Percentiles rank a stretch among this genome's conserved stretches.
Conservation (phyloP, 2,888 invertebrate species). For the Helicoverpa assulta region DNA sequence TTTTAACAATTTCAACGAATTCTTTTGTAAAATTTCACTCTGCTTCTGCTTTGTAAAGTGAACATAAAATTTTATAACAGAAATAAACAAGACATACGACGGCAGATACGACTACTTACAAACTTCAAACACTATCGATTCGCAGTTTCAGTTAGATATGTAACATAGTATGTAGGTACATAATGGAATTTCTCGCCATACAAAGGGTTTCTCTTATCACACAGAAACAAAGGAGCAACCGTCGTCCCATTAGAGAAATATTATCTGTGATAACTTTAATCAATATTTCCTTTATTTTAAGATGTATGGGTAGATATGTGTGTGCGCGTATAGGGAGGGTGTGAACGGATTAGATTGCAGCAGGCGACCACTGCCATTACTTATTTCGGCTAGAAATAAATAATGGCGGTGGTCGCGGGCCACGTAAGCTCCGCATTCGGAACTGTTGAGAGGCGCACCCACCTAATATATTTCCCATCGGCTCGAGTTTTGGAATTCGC, state of each 20-base stretch:
- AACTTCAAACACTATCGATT: conserved; percentile 6
- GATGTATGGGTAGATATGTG: conserved; percentile 19
- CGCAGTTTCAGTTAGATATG: conserved; percentile 14
- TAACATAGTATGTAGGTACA: conserved; percentile 10
- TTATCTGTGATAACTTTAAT: conserved; percentile 21
- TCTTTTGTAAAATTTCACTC: too few relatives aligned
- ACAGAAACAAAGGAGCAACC: conserved; percentile 28
- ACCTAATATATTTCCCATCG: conserved; percentile 61
- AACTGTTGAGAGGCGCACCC: conserved; percentile 48
- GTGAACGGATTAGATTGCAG: conserved; percentile 47
- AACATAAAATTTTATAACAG: not conserved
- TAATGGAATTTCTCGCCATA: conserved; percentile 14
- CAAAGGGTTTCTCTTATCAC: conserved; percentile 24
- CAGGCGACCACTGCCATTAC: conserved; percentile 46
- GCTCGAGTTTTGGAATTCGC: conserved; percentile 59
- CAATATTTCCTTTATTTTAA: conserved; percentile 41
- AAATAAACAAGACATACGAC: not conserved
- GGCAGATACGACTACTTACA: not conserved
- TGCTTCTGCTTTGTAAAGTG: too few relatives aligned
- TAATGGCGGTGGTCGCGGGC: not conserved
- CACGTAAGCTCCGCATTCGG: conserved; percentile 33
- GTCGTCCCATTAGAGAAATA: conserved; percentile 11
- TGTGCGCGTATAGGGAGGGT: conserved; percentile 27
- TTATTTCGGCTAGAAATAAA: conserved; percentile 38
- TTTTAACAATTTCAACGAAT: not conserved